phyloP scores from a whole-genome alignment of 1,140 invertebrate species.

The Lepidurus packardi region DNA sequence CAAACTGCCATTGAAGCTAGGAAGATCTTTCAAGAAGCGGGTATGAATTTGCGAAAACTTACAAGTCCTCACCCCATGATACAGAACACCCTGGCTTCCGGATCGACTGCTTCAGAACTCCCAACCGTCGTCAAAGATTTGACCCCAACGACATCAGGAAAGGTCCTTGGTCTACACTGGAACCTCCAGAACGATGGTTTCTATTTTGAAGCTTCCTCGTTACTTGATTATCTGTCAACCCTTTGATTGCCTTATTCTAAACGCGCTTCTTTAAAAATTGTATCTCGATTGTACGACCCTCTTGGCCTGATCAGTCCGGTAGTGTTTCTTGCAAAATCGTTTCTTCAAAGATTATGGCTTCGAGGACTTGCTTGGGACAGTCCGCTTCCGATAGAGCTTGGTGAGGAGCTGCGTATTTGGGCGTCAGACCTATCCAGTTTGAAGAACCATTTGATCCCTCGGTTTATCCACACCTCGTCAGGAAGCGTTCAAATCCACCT shows the following conservation, averaged over 20 bases:
- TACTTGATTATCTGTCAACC: neutral
- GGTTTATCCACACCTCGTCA: neutral
- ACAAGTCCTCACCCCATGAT: neutral
- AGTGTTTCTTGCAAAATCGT: neutral
- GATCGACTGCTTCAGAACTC: neutral
- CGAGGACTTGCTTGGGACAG: neutral
- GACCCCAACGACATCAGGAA: neutral
- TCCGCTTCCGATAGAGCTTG: neutral
- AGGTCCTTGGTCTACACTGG: neutral
- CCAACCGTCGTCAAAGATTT: neutral
- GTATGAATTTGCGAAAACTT: neutral
- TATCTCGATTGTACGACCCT: neutral
- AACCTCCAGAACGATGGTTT: neutral
- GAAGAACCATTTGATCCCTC: neutral
- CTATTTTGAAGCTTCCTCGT: neutral
- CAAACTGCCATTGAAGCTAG: neutral
- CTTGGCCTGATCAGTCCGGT: neutral
- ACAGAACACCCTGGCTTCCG: neutral
- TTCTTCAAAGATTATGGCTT: neutral
- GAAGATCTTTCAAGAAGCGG: neutral
- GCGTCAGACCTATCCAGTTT: neutral
- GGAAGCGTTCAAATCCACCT: neutral
- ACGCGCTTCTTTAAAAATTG: neutral
- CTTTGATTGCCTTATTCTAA: neutral
- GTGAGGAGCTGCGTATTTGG: neutral